Evolutionary conservation across 2,797 vertebrate genomes (phyloP).

Genomic region (Hoplostethus atlanticus): DNA sequence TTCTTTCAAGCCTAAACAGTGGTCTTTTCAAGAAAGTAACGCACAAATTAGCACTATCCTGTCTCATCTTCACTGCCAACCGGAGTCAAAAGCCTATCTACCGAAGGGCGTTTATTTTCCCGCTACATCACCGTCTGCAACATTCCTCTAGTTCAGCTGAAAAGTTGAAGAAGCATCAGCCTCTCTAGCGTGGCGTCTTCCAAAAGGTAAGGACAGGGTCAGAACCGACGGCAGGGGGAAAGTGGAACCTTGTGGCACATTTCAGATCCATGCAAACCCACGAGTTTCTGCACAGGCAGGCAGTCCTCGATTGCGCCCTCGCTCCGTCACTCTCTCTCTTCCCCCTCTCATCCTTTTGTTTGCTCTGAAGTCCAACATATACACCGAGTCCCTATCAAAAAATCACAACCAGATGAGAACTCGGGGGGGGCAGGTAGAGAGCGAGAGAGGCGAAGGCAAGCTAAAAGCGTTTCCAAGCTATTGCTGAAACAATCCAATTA

Average conservation of each 20-base stretch:
- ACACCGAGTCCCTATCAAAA: slow-evolving; percentile 81
- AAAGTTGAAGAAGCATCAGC: slow-evolving; percentile 47
- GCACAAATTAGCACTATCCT: neutral
- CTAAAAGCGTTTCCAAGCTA: slow-evolving; percentile 90
- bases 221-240: slow-evolving; percentile 45
- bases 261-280: slow-evolving; percentile 58
- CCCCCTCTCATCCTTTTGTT: slow-evolving; percentile 69
- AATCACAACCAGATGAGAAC: slow-evolving; percentile 81
- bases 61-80: too few relatives aligned
- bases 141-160: slow-evolving; percentile 47
- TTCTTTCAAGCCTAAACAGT: too few relatives aligned
- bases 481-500: slow-evolving; percentile 99
- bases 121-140: slow-evolving; percentile 26
- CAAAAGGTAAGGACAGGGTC: slow-evolving; percentile 63
- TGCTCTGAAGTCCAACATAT: slow-evolving; percentile 77
- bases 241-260: slow-evolving; percentile 52
- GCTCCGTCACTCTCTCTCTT: slow-evolving; percentile 10
- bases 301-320: slow-evolving; percentile 23
- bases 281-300: slow-evolving; percentile 67
- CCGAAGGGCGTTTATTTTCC: neutral
- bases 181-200: slow-evolving; percentile 57
- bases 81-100: too few relatives aligned
- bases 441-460: slow-evolving; percentile 68
- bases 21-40: too few relatives aligned
- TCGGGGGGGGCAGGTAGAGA: slow-evolving; percentile 70